Conservation (phyloP, 2,888 invertebrate genomes). For the Rhagonycha fulva region DNA sequence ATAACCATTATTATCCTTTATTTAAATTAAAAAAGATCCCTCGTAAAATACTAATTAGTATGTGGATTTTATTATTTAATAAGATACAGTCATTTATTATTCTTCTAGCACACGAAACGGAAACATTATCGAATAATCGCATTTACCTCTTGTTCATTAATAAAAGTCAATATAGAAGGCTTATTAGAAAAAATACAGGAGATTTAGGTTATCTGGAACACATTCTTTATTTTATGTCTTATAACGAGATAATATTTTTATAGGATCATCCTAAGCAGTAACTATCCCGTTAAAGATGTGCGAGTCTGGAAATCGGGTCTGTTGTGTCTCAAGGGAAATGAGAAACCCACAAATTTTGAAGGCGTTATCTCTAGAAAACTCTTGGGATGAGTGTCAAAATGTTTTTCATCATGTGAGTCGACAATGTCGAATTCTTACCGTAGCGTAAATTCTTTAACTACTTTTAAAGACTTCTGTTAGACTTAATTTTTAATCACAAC, state of each 20-base stretch:
- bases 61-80: background rate
- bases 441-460: slow-evolving; percentile 12
- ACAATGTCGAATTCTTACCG: slow-evolving; percentile 23
- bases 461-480: background rate
- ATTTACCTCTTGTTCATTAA: background rate
- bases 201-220: slow-evolving; percentile 16
- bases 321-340: slow-evolving; percentile 51
- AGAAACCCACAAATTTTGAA: slow-evolving; percentile 47
- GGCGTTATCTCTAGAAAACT: slow-evolving; percentile 48
- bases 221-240: slow-evolving; percentile 22
- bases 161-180: background rate
- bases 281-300: slow-evolving; percentile 49
- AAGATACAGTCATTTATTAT: background rate
- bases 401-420: slow-evolving; percentile 43
- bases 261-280: slow-evolving; percentile 48
- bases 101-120: background rate
- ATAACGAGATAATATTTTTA: slow-evolving; percentile 47
- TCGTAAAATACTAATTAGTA: background rate
- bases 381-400: slow-evolving; percentile 44
- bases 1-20: background rate
- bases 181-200: slow-evolving; percentile 3
- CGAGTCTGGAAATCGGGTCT: slow-evolving; percentile 48
- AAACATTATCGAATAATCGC: background rate
- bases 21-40: background rate
- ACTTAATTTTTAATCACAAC: background rate